Evolutionary conservation across 2,113 vertebrate genomes (phyloP).

Genomic region (Dicaeum eximium): DNA sequence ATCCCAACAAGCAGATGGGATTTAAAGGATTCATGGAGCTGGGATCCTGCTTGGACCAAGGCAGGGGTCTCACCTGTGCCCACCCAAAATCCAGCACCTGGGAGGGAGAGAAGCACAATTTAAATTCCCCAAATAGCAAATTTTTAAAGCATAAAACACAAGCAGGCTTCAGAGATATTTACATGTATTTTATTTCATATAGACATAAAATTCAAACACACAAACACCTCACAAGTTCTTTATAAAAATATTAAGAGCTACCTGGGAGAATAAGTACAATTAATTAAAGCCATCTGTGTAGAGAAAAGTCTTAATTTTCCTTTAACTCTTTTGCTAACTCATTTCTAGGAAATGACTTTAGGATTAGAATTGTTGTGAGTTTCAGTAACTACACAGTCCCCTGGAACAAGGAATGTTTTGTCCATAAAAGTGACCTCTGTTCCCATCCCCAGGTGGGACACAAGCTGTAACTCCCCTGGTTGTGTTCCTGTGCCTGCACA

Average conservation of each 20-base stretch:
- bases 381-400: not conserved
- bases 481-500: not conserved
- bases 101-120: not conserved
- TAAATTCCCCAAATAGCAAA: not conserved
- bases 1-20: not conserved
- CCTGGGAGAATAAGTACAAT: not conserved
- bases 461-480: accelerated
- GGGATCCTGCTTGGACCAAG: not conserved
- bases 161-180: not conserved
- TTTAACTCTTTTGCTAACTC: not conserved
- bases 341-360: not conserved
- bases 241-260: not conserved
- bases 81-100: accelerated
- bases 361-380: not conserved
- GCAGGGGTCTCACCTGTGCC: not conserved
- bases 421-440: not conserved
- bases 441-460: not conserved
- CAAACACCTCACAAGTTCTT: not conserved
- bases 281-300: not conserved
- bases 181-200: not conserved
- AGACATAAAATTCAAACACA: not conserved
- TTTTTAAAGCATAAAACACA: not conserved
- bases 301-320: not conserved
- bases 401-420: not conserved
- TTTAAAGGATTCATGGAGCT: not conserved